phyloP scores from a whole-genome alignment of 2,888 invertebrate species.

The Saturnia japonica region DNA sequence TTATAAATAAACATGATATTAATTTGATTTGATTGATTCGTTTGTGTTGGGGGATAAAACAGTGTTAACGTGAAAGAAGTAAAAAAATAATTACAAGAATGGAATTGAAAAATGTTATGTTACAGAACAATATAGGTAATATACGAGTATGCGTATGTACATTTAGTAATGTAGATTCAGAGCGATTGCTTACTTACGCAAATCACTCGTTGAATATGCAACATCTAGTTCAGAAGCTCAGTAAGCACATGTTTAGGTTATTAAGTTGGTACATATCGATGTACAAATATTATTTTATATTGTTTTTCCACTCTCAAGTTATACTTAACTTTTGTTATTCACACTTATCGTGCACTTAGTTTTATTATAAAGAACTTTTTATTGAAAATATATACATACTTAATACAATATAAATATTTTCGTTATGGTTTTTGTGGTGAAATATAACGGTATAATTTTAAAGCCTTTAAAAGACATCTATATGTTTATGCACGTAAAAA shows the following conservation, averaged over 20 bases:
- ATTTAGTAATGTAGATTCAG: constrained; percentile 63
- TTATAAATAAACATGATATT: no score
- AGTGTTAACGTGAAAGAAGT: no score
- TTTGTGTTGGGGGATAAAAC: no score
- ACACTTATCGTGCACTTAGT: background rate
- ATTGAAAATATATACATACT: background rate
- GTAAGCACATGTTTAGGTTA: constrained; percentile 78
- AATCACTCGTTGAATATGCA: constrained; percentile 81
- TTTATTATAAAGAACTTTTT: background rate
- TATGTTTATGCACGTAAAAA: no score
- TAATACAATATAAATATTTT: no score
- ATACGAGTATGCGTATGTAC: constrained; percentile 8
- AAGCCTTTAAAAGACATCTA: no score
- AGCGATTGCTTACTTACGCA: constrained; percentile 80
- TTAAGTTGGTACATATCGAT: constrained; percentile 68
- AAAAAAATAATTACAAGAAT: background rate
- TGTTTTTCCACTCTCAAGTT: constrained; percentile 35
- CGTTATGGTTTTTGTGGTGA: no score
- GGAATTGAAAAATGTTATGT: constrained; percentile 7
- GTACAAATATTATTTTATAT: constrained; percentile 49
- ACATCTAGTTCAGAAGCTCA: constrained; percentile 76
- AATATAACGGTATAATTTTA: no score
- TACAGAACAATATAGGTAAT: constrained; percentile 16
- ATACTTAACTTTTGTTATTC: background rate
- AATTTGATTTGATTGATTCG: no score